Conservation (phyloP, 2,113 vertebrate species). For the Pogona vitticeps region DNA sequence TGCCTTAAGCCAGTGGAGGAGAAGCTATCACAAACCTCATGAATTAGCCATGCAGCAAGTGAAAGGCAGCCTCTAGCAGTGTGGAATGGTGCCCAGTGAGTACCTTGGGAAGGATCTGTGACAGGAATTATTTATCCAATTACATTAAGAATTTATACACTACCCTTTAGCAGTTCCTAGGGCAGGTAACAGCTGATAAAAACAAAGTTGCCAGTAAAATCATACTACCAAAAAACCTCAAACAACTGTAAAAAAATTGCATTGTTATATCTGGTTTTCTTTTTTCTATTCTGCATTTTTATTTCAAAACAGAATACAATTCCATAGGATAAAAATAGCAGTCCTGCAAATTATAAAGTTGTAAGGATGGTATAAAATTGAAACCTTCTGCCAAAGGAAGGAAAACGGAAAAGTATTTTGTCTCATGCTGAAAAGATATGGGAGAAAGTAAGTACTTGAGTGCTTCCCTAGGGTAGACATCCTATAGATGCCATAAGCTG, state of each 20-base stretch:
- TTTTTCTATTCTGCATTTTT: neutral
- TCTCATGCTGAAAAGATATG: neutral
- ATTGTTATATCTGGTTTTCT: neutral
- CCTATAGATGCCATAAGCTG: neutral
- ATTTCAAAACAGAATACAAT: neutral
- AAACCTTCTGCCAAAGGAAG: neutral
- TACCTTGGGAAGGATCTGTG: neutral
- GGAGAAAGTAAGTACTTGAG: neutral
- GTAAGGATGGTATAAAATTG: neutral
- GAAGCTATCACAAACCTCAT: neutral
- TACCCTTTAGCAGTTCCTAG: neutral
- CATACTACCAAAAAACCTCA: neutral
- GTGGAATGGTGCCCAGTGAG: neutral
- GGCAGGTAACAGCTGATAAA: neutral
- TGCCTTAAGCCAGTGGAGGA: neutral
- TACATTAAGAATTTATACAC: neutral
- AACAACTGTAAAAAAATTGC: neutral
- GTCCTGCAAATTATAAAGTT: neutral
- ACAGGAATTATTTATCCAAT: neutral
- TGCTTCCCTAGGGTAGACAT: neutral
- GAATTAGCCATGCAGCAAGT: neutral
- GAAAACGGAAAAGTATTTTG: neutral
- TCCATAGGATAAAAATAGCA: neutral
- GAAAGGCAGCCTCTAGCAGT: neutral
- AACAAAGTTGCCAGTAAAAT: neutral